These are phyloP conservation scores for Varanus komodoensis DNA, from an alignment of 2,113 vertebrate species.

Conservation along the genomic window DNA sequence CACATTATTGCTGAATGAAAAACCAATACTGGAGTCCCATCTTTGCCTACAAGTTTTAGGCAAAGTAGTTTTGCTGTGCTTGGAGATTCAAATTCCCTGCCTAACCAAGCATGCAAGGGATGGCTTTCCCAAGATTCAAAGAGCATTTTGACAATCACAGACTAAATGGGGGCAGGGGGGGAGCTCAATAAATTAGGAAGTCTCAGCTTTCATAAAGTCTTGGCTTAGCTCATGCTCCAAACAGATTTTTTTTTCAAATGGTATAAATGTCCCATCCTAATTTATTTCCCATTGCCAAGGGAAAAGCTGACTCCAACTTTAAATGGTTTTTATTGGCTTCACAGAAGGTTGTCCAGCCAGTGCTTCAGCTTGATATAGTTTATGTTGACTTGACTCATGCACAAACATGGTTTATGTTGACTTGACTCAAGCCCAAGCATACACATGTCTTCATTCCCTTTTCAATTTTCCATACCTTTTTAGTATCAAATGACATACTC, in stretches of 20 bases:
- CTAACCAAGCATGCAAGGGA: constrained; percentile 42
- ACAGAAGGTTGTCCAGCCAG: constrained; percentile 54
- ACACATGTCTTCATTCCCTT: constrained; percentile 57
- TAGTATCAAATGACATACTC: constrained; percentile 32
- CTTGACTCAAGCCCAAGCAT: constrained; percentile 53
- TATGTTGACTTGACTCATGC: constrained; percentile 61
- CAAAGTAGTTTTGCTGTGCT: constrained; percentile 31
- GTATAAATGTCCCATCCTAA: constrained; percentile 41
- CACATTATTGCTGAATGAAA: neutral
- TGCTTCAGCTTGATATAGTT: constrained; percentile 46
- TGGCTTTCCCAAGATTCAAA: constrained; percentile 60
- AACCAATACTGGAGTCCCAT: neutral
- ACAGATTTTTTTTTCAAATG: constrained; percentile 43
- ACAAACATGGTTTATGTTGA: constrained; percentile 45
- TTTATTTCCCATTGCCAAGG: constrained; percentile 56
- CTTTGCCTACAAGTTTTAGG: constrained; percentile 29
- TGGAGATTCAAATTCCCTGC: constrained; percentile 41
- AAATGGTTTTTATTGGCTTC: constrained; percentile 65
- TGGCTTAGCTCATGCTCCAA: constrained; percentile 50
- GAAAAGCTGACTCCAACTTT: constrained; percentile 50
- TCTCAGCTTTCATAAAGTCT: constrained; percentile 32
- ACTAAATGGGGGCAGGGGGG: constrained; percentile 14
- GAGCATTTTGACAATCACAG: constrained; percentile 27
- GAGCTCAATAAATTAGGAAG: constrained; percentile 56
- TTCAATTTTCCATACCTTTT: constrained; percentile 52